Percentiles rank a stretch among this genome's conserved stretches.
Conservation (phyloP, 92 coral and sea anemone species). For the Plumapathes pennacea region DNA sequence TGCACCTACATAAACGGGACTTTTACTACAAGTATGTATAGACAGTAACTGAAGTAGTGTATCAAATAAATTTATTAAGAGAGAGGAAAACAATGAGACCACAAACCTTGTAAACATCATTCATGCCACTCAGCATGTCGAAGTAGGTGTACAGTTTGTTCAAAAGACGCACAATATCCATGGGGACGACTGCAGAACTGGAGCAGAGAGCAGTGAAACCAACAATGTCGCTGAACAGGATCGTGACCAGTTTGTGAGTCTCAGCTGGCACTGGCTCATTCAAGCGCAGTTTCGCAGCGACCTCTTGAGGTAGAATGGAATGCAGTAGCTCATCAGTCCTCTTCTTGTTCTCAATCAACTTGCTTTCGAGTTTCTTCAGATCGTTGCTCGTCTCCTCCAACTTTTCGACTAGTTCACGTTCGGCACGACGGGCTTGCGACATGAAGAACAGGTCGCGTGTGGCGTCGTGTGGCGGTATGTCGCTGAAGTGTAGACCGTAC, state of each 20-base stretch:
- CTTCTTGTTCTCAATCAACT: slow-evolving; percentile 91
- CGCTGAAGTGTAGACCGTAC: slow-evolving; percentile 77
- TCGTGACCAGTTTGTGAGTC: slow-evolving; percentile 90
- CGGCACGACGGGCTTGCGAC: slow-evolving; percentile 95
- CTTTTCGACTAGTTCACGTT: slow-evolving; percentile 91
- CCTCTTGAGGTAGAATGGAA: slow-evolving; percentile 93
- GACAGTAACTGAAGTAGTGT: too few relatives aligned
- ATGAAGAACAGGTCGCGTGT: slow-evolving; percentile 97
- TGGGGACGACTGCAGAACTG: slow-evolving; percentile 91
- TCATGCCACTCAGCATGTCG: slow-evolving; percentile 94
- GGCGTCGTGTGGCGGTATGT: slow-evolving; percentile 95
- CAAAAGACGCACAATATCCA: slow-evolving; percentile 97
- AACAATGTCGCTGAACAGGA: slow-evolving; percentile 94
- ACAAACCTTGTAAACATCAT: slow-evolving; percentile 99
- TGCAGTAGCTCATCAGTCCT: slow-evolving; percentile 89
- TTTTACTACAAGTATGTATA: too few relatives aligned
- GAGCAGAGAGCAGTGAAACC: slow-evolving; percentile 99
- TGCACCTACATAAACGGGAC: too few relatives aligned
- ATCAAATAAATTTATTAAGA: too few relatives aligned
- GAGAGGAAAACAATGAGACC: too few relatives aligned
- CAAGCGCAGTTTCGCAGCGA: slow-evolving; percentile 90
- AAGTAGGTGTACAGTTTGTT: slow-evolving; percentile 94
- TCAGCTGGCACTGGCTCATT: slow-evolving; percentile 96
- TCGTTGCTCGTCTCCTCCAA: slow-evolving; percentile 98
- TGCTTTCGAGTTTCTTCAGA: slow-evolving; percentile 80